phyloP scores from a whole-genome alignment of 2,888 invertebrate genomes.

The Sceliomorpha sp. region DNA sequence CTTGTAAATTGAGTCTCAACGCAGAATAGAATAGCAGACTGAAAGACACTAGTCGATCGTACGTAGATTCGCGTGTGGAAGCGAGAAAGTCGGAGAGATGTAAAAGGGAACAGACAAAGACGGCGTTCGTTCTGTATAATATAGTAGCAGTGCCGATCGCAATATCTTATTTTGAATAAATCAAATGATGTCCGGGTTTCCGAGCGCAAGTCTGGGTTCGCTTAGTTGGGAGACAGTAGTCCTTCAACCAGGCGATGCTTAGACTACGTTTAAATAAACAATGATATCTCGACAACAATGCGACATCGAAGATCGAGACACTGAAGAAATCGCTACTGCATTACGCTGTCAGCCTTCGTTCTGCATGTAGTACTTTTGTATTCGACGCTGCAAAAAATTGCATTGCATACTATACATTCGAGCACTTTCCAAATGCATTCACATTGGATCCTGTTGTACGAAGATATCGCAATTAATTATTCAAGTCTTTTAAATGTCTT shows the following conservation, averaged over 20 bases:
- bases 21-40: slow-evolving; percentile 39
- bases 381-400: slow-evolving; percentile 25
- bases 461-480: too few relatives aligned
- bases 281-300: slow-evolving; percentile 56
- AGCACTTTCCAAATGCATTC: slow-evolving; percentile 37
- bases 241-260: slow-evolving; percentile 72
- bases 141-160: slow-evolving; percentile 74
- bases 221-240: slow-evolving; percentile 64
- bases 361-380: slow-evolving; percentile 14
- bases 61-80: slow-evolving; percentile 30
- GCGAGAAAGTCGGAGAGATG: slow-evolving; percentile 46
- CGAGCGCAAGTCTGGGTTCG: slow-evolving; percentile 70
- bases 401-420: slow-evolving; percentile 37
- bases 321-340: slow-evolving; percentile 35
- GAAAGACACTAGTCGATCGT: slow-evolving; percentile 29
- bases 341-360: slow-evolving; percentile 35
- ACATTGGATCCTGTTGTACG: too few relatives aligned
- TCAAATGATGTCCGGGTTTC: slow-evolving; percentile 73
- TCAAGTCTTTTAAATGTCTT: too few relatives aligned
- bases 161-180: slow-evolving; percentile 79
- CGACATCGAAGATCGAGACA: slow-evolving; percentile 41
- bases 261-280: slow-evolving; percentile 70
- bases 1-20: slow-evolving; percentile 67
- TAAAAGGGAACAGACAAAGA: slow-evolving; percentile 62
- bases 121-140: slow-evolving; percentile 70